Percentiles rank a stretch among this genome's conserved stretches.
Conservation (phyloP, 2,888 invertebrate genomes). For the Brenthis hecate region DNA sequence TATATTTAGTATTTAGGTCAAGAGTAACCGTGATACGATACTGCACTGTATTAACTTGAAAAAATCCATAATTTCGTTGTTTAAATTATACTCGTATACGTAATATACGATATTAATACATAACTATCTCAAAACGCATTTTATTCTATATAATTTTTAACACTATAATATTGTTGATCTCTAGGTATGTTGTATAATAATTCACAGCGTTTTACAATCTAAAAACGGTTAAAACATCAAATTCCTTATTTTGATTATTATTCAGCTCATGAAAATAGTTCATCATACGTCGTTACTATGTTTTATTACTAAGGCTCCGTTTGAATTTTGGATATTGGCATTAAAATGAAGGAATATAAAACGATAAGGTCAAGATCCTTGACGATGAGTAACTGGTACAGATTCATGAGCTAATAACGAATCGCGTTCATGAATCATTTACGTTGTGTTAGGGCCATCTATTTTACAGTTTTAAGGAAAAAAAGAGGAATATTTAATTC, state of each 20-base stretch:
- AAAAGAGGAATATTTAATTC: not conserved
- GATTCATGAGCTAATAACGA: slow-evolving; percentile 55
- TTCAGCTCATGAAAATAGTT: slow-evolving; percentile 21
- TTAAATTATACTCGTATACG: not conserved
- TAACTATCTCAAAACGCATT: no score
- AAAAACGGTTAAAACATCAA: not conserved
- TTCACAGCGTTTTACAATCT: no score
- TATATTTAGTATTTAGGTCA: slow-evolving; percentile 70
- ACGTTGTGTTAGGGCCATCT: not conserved
- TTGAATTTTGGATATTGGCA: slow-evolving; percentile 45
- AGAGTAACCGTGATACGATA: slow-evolving; percentile 57
- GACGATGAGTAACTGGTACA: slow-evolving; percentile 51
- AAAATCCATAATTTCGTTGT: slow-evolving; percentile 5
- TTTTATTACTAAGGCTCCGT: slow-evolving; percentile 54
- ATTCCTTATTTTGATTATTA: not conserved
- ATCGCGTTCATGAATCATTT: slow-evolving; percentile 49
- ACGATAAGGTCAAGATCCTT: slow-evolving; percentile 63
- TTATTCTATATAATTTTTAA: no score
- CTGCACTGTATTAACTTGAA: slow-evolving; percentile 31
- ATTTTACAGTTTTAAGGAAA: not conserved
- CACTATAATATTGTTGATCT: no score
- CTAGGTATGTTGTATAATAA: no score
- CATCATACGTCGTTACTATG: slow-evolving; percentile 43
- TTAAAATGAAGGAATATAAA: slow-evolving; percentile 57
- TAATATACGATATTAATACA: no score